A percentile compares a stretch with the other conserved stretches of the same genome.
Conservation (phyloP, 2,113 vertebrate genomes). For the Sterrhoptilus dennistouni region DNA sequence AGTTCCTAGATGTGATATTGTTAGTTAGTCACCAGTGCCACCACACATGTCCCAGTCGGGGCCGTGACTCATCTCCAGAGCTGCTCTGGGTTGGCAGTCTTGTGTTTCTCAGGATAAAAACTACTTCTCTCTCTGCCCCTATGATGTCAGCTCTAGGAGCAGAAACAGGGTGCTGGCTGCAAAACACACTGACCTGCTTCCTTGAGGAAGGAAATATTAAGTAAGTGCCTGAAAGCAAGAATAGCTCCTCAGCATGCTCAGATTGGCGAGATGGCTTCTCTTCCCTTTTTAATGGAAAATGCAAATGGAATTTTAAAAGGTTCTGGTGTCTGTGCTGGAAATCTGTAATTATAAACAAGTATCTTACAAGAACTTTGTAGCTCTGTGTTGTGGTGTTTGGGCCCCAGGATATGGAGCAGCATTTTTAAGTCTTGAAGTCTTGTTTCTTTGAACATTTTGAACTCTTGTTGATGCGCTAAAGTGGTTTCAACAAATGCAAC, state of each 20-base stretch:
- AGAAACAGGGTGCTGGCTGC: not conserved
- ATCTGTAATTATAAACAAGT: not conserved
- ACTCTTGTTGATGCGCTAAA: not conserved
- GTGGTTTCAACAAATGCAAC: not conserved
- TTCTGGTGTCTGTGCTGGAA: not conserved
- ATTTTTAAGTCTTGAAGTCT: not conserved
- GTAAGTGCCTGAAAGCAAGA: not conserved
- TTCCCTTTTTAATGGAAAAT: not conserved
- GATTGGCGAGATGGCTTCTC: not conserved
- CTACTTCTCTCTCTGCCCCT: not conserved
- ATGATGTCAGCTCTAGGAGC: not conserved
- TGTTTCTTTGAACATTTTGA: not conserved
- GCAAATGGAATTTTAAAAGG: not conserved
- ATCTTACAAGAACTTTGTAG: not conserved
- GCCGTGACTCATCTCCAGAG: conserved; percentile 41
- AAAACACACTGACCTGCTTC: not conserved
- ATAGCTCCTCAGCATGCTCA: not conserved
- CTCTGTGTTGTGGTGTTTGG: not conserved
- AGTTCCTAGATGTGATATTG: conserved; percentile 50
- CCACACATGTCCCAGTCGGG: not conserved
- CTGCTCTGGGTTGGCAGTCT: not conserved
- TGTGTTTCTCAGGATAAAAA: not conserved
- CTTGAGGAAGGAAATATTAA: conserved; percentile 35
- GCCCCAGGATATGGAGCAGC: not conserved
- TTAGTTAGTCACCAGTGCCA: conserved; percentile 46